Percentiles rank a stretch among this genome's conserved stretches.
These are phyloP conservation scores for Antrozous pallidus DNA, from an alignment of 2,797 vertebrate species.

Conservation along the genomic window DNA sequence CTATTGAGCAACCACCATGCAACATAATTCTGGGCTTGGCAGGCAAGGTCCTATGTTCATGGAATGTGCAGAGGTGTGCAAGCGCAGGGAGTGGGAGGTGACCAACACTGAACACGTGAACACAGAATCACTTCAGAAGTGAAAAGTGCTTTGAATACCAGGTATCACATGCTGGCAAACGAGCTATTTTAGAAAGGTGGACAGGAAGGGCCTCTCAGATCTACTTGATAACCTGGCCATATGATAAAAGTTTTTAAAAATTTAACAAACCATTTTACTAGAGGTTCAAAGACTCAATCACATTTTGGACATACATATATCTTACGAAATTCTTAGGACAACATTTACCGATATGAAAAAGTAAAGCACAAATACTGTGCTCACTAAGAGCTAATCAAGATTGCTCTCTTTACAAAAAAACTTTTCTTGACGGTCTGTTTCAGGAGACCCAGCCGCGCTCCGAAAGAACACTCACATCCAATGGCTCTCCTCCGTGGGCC, in stretches of 20 bases:
- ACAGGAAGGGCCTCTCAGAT: neutral
- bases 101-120: neutral
- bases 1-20: neutral
- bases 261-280: slow-evolving; percentile 12
- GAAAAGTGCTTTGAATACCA: neutral
- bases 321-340: neutral
- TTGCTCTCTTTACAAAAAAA: neutral
- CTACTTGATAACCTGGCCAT: neutral
- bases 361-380: neutral
- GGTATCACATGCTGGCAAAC: neutral
- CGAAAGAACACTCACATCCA: neutral
- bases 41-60: neutral
- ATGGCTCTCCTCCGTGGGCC: neutral
- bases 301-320: neutral
- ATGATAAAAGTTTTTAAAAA: neutral
- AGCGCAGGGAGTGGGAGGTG: neutral
- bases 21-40: neutral
- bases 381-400: neutral
- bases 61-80: neutral
- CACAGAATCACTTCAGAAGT: neutral
- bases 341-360: neutral
- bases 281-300: neutral
- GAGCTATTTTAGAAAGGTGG: neutral
- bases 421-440: neutral
- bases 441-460: neutral